These are phyloP conservation scores for Lethocerus indicus DNA, from an alignment of 1,140 invertebrate genomes.

Conservation along the genomic window DNA sequence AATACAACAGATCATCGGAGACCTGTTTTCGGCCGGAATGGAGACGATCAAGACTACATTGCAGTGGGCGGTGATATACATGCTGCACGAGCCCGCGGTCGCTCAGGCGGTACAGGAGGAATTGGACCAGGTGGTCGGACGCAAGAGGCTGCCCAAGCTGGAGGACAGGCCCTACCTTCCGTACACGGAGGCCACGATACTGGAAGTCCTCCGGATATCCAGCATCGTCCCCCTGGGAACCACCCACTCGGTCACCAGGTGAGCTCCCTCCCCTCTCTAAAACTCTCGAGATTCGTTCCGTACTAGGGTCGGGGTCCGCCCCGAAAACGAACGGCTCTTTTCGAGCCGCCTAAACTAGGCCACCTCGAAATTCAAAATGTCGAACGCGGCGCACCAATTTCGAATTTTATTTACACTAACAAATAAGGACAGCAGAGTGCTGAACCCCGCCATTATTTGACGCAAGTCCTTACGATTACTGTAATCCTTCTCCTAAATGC, in stretches of 20 bases:
- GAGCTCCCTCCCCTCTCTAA: conserved; percentile 24
- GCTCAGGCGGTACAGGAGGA: conserved; percentile 73
- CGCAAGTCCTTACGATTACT: no score
- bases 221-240: conserved; percentile 80
- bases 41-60: conserved; percentile 86
- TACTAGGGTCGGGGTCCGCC: no score
- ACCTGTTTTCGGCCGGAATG: conserved; percentile 84
- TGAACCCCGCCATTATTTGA: no score
- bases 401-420: no score
- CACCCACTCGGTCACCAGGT: conserved; percentile 70
- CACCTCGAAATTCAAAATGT: no score
- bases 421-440: no score
- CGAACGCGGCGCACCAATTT: no score
- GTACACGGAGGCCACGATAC: conserved; percentile 73
- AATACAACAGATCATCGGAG: conserved; percentile 76
- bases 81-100: conserved; percentile 71
- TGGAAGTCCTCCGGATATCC: conserved; percentile 63
- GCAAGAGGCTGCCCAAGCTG: conserved; percentile 58
- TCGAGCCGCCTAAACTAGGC: no score
- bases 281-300: background rate
- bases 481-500: no score
- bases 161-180: conserved; percentile 67
- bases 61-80: conserved; percentile 73
- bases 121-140: conserved; percentile 70
- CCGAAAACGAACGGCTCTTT: no score